These are phyloP conservation scores for Hypomecis punctinalis DNA, from an alignment of 2,888 invertebrate species.

Conservation along the genomic window DNA sequence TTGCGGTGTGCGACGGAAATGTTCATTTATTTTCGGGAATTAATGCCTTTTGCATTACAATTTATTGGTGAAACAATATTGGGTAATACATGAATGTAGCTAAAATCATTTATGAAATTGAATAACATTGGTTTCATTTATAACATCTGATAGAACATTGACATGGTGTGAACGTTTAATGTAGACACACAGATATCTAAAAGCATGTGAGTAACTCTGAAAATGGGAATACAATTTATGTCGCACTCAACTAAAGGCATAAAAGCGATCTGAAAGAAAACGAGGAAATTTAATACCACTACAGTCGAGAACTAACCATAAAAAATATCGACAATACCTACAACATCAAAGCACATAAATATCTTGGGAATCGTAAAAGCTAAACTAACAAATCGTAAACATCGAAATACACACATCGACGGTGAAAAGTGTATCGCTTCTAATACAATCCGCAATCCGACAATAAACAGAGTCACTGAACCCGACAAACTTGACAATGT, in stretches of 20 bases:
- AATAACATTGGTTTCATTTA: neutral
- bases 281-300: conserved; percentile 25
- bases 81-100: neutral
- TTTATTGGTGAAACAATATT: conserved; percentile 22
- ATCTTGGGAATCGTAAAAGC: conserved; percentile 38
- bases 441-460: conserved; percentile 52
- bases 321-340: conserved; percentile 32
- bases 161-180: too few relatives aligned
- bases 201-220: neutral
- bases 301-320: conserved; percentile 18
- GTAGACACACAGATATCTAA: neutral
- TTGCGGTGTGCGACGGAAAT: conserved; percentile 49
- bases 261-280: conserved; percentile 21
- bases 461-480: conserved; percentile 59
- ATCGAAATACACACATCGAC: conserved; percentile 42
- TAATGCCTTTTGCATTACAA: conserved; percentile 41
- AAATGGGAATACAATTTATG: conserved; percentile 5
- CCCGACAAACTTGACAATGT: conserved; percentile 44
- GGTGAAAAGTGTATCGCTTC: conserved; percentile 50
- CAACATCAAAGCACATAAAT: conserved; percentile 38
- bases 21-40: conserved; percentile 51
- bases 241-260: conserved; percentile 14
- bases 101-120: neutral
- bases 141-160: neutral
- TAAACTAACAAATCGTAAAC: conserved; percentile 45